Base-by-base conservation (phyloP, 2,888 invertebrate genomes). In the Thera britannica region DNA sequence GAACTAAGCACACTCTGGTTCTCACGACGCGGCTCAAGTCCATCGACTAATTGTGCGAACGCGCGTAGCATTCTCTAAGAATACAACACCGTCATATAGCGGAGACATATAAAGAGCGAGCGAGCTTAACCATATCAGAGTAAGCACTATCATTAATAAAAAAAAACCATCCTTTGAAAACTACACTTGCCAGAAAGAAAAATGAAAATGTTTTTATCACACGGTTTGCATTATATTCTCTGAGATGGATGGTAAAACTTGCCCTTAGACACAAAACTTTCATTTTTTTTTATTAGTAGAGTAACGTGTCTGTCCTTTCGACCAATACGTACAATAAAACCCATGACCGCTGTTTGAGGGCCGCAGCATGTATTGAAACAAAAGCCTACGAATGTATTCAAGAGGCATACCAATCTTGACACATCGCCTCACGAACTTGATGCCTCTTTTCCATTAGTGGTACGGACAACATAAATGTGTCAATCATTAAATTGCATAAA, bases 381-480 rank as follows among this genome's bases (percentile, higher is more conserved):
- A 36, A 41, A 23, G 67, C 70, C 68, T 68, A 69, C 67, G 63
- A 55, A 46, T 67, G 68, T 73, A 74, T 74, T 77, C 72, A 73
- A 74, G 75, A 72, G 72, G 73, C 74, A 70, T 71, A 65, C 71
- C 74, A 63, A 69, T 72, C 71, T 74, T 71, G 71, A 69, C 71
- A 65, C 65, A 62, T 46, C 72, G 69, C 65, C 72, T 75, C 77
- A 77, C 75, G 75, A 73, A 68, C 61, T 49, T 60, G 51, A 58
- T 66, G 52, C 57, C 62, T 67, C 58, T 65, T 66, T 66, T 67
- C 72, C 73, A 74, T 72, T 71, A 74, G 38, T 68, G 62, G 76
- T 77, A 73, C 72, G 49, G 72, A 67, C 71, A 75, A 60, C 72
- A 72, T 60, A 55, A 62, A 62, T 49, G 35, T 55, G 44, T 3